Percentiles rank a stretch among this genome's conserved stretches.
Conservation (phyloP, 2,113 vertebrate species). For the Phalacrocorax aristotelis region DNA sequence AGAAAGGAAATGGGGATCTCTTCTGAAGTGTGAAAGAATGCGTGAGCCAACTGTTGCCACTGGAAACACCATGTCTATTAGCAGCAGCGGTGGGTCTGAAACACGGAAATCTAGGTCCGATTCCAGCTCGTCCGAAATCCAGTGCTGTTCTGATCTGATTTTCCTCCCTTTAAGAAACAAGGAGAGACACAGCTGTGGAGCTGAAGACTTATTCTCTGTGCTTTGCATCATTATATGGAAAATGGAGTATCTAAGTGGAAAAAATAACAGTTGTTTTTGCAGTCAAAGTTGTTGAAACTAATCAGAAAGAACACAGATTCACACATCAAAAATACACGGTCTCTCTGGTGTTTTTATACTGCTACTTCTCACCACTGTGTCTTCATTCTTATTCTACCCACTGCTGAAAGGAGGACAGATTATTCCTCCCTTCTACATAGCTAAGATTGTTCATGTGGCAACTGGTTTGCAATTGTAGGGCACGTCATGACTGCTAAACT, state of each 20-base stretch:
- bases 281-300: not conserved
- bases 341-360: not conserved
- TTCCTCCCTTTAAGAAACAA: not conserved
- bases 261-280: not conserved
- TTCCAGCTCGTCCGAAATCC: not conserved
- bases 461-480: not conserved
- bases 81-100: slow-evolving; percentile 28
- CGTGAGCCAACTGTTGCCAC: slow-evolving; percentile 54
- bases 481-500: not conserved
- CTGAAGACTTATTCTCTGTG: not conserved
- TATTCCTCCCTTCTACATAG: not conserved
- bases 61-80: slow-evolving; percentile 51
- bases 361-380: not conserved
- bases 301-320: not conserved
- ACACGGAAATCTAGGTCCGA: not conserved
- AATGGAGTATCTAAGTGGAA: not conserved
- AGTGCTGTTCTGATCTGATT: not conserved
- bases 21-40: slow-evolving; percentile 73
- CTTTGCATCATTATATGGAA: not conserved
- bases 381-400: not conserved
- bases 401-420: not conserved
- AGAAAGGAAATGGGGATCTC: slow-evolving; percentile 68
- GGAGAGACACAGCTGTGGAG: not conserved
- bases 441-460: not conserved
- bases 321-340: not conserved